phyloP scores from a whole-genome alignment of 2,113 vertebrate species.

The Chrysochloris asiatica region DNA sequence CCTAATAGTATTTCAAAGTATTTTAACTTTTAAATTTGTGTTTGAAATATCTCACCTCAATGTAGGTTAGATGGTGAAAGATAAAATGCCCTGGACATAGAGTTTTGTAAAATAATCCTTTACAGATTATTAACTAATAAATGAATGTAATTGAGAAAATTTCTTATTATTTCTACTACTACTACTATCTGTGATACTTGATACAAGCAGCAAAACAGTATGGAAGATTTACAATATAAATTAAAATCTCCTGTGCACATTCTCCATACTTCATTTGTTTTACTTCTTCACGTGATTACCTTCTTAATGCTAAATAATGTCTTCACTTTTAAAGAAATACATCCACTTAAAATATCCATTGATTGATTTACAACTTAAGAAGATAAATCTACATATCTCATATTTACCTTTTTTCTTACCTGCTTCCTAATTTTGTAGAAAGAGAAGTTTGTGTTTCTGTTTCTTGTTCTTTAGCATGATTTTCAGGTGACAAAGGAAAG shows the following conservation, averaged over 20 bases:
- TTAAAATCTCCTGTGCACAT: not conserved
- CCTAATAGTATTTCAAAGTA: not conserved
- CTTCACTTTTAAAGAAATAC: no score
- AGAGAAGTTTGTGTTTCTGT: no score
- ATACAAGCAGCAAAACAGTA: not conserved
- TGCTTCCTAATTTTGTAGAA: no score
- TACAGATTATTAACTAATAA: not conserved
- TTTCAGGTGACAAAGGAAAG: no score
- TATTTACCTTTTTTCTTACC: no score
- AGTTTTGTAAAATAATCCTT: not conserved
- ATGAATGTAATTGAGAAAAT: not conserved
- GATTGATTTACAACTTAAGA: no score
- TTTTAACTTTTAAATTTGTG: not conserved
- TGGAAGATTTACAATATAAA: not conserved
- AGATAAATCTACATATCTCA: no score
- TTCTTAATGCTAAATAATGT: no score
- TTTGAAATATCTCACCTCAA: not conserved
- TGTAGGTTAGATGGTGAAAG: not conserved
- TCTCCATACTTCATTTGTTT: not conserved
- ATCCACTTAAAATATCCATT: no score
- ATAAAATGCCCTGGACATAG: not conserved
- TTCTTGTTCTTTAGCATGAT: no score
- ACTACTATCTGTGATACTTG: not conserved
- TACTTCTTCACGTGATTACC: constrained; percentile 31
- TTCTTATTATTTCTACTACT: not conserved